These are phyloP conservation scores for Catocala sponsa DNA, from an alignment of 2,888 invertebrate genomes.

Conservation along the genomic window DNA sequence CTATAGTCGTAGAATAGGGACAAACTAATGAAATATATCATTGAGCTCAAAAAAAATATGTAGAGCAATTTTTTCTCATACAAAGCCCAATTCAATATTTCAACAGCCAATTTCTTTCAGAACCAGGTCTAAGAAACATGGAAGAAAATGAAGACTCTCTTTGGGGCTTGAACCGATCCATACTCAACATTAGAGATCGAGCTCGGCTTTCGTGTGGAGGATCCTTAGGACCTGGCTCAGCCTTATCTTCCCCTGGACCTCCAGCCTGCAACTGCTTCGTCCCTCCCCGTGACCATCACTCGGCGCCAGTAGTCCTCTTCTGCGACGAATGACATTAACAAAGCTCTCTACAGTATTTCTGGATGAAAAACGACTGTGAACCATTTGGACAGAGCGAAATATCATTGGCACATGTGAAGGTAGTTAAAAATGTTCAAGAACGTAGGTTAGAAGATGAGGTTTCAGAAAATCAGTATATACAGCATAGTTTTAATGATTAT, in stretches of 20 bases:
- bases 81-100: neutral
- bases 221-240: slow-evolving; percentile 76
- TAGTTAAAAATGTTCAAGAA: slow-evolving; percentile 6
- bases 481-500: slow-evolving; percentile 34
- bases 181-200: slow-evolving; percentile 73
- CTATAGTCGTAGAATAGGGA: no score
- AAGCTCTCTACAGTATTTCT: slow-evolving; percentile 44
- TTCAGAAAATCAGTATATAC: slow-evolving; percentile 18
- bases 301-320: slow-evolving; percentile 89
- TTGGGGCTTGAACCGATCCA: slow-evolving; percentile 70
- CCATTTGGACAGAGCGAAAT: slow-evolving; percentile 14
- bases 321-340: slow-evolving; percentile 86
- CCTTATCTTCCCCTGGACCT: slow-evolving; percentile 78
- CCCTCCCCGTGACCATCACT: slow-evolving; percentile 83
- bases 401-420: slow-evolving; percentile 1
- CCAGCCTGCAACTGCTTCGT: slow-evolving; percentile 82
- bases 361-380: slow-evolving; percentile 48
- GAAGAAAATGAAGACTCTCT: slow-evolving; percentile 62
- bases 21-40: no score
- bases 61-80: no score
- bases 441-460: slow-evolving; percentile 14
- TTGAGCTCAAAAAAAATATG: no score
- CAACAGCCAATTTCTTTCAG: slow-evolving; percentile 45
- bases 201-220: slow-evolving; percentile 80
- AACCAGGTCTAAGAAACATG: slow-evolving; percentile 62